phyloP scores from a whole-genome alignment of 1,140 invertebrate genomes.

The Papilio xuthus region DNA sequence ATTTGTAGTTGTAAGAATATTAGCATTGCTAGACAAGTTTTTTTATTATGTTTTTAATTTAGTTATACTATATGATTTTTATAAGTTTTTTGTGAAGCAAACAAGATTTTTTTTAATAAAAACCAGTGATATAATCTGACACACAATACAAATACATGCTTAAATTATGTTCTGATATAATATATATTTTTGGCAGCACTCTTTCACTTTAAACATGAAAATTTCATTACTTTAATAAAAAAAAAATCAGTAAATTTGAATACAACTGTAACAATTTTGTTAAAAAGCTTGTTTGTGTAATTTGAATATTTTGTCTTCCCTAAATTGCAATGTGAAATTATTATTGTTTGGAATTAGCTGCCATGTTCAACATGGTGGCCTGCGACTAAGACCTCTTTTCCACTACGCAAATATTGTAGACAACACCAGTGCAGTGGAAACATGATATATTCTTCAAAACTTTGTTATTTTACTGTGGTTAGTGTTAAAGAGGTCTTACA shows the following conservation, averaged over 20 bases:
- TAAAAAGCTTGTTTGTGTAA: background rate
- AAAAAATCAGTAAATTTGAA: background rate
- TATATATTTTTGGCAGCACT: no score
- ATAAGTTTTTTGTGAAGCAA: background rate
- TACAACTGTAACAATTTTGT: background rate
- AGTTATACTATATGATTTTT: background rate
- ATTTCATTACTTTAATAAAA: no score
- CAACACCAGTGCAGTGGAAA: background rate
- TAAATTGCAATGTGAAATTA: slow-evolving; percentile 2
- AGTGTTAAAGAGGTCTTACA: no score
- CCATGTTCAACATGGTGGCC: background rate
- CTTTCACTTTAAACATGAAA: no score
- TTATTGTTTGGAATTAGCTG: background rate
- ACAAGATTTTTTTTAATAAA: background rate
- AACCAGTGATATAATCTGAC: background rate
- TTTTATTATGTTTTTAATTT: slow-evolving; percentile 15
- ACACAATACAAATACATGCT: no score
- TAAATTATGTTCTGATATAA: no score
- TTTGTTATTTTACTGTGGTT: no score
- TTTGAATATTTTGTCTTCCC: slow-evolving; percentile 19
- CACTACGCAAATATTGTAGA: background rate
- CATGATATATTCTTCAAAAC: background rate
- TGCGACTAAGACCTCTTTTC: background rate
- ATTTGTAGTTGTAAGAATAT: background rate
- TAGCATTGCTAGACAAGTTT: background rate